phyloP scores from a whole-genome alignment of 2,888 invertebrate species.

The Coremacera marginata region DNA sequence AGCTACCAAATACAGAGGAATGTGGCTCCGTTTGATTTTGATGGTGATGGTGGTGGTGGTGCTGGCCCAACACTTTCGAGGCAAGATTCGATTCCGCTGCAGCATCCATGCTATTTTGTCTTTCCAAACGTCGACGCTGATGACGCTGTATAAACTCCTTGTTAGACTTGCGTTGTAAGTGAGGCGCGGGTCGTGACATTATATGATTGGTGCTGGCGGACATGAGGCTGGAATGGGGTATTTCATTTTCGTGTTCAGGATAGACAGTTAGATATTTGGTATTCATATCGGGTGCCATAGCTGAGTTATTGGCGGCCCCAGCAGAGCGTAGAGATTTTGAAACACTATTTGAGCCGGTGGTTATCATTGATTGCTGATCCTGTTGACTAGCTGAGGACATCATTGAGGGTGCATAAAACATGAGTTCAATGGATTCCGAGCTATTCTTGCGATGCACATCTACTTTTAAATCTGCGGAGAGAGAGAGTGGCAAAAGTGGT shows the following conservation, averaged over 20 bases:
- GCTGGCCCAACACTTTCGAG: slow-evolving; percentile 56
- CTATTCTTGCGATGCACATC: slow-evolving; percentile 94
- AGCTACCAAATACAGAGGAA: slow-evolving; percentile 42
- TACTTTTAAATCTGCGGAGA: slow-evolving; percentile 82
- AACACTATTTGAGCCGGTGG: slow-evolving; percentile 57
- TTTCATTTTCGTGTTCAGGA: slow-evolving; percentile 57
- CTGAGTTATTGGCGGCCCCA: background rate
- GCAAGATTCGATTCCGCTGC: slow-evolving; percentile 56
- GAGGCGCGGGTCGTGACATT: slow-evolving; percentile 44
- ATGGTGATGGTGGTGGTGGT: slow-evolving; percentile 53
- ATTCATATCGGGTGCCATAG: slow-evolving; percentile 49
- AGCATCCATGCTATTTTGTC: slow-evolving; percentile 65
- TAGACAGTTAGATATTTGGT: slow-evolving; percentile 65
- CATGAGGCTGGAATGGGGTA: slow-evolving; percentile 32
- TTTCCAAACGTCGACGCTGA: slow-evolving; percentile 59
- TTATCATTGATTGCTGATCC: slow-evolving; percentile 60
- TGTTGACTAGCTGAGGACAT: slow-evolving; percentile 61
- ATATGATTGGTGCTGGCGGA: background rate
- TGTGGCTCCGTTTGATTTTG: slow-evolving; percentile 53
- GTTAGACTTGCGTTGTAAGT: slow-evolving; percentile 60
- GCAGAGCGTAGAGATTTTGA: slow-evolving; percentile 60
- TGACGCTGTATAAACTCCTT: slow-evolving; percentile 61
- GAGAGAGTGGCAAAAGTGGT: background rate
- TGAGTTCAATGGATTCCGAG: slow-evolving; percentile 87
- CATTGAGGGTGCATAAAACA: slow-evolving; percentile 71